Evolutionary conservation across 2,797 vertebrate genomes (phyloP).

Genomic region (Babyrousa celebensis): DNA sequence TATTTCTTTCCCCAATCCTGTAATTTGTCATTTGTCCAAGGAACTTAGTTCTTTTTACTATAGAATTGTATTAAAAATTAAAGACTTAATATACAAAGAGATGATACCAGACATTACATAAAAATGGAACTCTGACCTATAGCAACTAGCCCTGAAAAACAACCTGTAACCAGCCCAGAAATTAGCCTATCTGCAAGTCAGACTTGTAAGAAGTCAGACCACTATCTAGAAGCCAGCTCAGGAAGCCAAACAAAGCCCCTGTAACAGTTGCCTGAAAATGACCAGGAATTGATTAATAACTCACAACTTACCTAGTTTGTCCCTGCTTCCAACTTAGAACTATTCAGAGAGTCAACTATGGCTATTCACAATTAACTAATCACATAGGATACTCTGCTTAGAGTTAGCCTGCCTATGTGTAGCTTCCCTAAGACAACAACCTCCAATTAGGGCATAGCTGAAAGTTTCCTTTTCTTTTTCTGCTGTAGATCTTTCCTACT

Average conservation of each 20-base stretch:
- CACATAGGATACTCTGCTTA: neutral
- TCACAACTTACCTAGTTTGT: neutral
- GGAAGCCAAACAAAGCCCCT: constrained; percentile 10
- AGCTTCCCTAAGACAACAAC: neutral
- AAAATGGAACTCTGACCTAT: neutral
- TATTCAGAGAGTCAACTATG: neutral
- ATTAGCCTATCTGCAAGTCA: neutral
- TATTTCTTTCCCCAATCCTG: neutral
- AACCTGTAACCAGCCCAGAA: neutral
- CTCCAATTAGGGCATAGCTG: neutral
- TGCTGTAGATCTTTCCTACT: neutral
- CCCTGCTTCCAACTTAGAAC: neutral
- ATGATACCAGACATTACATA: neutral
- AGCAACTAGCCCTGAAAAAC: neutral
- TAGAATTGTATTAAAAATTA: constrained; percentile 35
- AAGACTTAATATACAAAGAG: neutral
- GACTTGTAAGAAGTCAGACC: neutral
- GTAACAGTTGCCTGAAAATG: neutral
- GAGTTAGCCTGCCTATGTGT: neutral
- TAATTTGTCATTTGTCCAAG: constrained; percentile 12
- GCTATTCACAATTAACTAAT: neutral
- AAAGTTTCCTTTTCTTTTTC: neutral
- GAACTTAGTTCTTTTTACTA: neutral
- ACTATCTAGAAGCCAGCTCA: neutral
- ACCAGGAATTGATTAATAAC: neutral